Percentiles rank a stretch among this genome's conserved stretches.
Conservation (phyloP, 2,113 vertebrate genomes). For the Thermophis baileyi region DNA sequence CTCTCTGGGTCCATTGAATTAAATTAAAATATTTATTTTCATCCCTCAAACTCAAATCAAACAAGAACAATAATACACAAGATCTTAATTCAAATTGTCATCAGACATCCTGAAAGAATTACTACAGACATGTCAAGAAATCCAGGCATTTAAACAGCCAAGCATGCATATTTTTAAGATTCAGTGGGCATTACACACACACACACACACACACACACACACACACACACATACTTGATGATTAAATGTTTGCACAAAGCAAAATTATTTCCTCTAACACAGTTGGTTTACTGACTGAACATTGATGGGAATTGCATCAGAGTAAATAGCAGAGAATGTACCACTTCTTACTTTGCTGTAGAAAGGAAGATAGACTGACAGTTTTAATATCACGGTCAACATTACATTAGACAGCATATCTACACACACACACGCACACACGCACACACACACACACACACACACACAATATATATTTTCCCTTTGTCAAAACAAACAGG, state of each 20-base stretch:
- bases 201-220: too few relatives aligned
- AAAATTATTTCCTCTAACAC: neutral
- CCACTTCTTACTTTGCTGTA: neutral
- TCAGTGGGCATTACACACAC: neutral
- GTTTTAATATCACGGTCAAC: constrained; percentile 2
- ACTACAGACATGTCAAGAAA: neutral
- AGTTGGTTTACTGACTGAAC: neutral
- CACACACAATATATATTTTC: neutral
- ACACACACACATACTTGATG: neutral
- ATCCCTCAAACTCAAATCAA: neutral
- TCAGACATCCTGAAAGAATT: constrained; percentile 2
- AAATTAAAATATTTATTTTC: neutral
- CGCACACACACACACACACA: neutral
- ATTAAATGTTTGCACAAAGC: constrained; percentile 9
- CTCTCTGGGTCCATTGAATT: neutral
- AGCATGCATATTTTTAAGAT: neutral
- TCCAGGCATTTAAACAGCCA: neutral
- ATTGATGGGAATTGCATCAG: constrained; percentile 5
- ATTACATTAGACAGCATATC: neutral
- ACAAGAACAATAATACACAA: neutral
- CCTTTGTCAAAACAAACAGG: neutral
- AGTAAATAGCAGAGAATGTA: constrained; percentile 1
- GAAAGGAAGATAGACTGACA: neutral
- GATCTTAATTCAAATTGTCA: neutral
- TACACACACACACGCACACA: neutral